Conservation (phyloP, 2,888 invertebrate genomes). For the Coenonympha glycerion region DNA sequence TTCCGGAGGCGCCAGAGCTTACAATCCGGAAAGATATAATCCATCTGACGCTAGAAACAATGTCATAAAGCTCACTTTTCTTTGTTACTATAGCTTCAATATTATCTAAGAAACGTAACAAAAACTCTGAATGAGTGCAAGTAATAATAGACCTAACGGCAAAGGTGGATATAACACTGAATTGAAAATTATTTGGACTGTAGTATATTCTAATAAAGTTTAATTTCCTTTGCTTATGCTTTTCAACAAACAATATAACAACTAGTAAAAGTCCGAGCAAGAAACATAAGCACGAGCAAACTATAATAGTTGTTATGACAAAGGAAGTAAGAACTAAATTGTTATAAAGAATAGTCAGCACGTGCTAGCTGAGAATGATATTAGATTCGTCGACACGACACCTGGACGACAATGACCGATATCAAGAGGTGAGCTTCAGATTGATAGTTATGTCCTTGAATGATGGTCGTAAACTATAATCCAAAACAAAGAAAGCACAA, state of each 20-base stretch:
- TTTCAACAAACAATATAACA: too few relatives aligned
- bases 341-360: background rate
- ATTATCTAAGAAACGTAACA: too few relatives aligned
- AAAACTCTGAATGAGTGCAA: too few relatives aligned
- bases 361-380: conserved; percentile 9
- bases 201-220: too few relatives aligned
- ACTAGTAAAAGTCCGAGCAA: conserved; percentile 3
- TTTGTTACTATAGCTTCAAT: background rate
- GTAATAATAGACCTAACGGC: too few relatives aligned
- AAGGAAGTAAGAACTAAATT: background rate
- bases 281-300: conserved; percentile 2
- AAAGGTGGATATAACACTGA: too few relatives aligned
- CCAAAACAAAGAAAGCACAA: too few relatives aligned
- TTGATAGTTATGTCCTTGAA: background rate
- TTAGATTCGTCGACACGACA: conserved; percentile 1
- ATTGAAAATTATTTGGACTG: too few relatives aligned
- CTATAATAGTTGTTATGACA: conserved; percentile 5
- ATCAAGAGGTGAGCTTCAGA: background rate
- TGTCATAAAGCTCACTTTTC: conserved; percentile 2
- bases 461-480: background rate
- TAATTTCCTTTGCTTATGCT: too few relatives aligned
- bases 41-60: background rate
- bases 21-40: conserved; percentile 3
- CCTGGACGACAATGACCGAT: background rate
- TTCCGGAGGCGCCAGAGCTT: conserved; percentile 1